Evolutionary conservation across 2,113 vertebrate genomes (phyloP), one percentile per base, ranked within the genome.

Genomic region (Fregata magnificens): DNA sequence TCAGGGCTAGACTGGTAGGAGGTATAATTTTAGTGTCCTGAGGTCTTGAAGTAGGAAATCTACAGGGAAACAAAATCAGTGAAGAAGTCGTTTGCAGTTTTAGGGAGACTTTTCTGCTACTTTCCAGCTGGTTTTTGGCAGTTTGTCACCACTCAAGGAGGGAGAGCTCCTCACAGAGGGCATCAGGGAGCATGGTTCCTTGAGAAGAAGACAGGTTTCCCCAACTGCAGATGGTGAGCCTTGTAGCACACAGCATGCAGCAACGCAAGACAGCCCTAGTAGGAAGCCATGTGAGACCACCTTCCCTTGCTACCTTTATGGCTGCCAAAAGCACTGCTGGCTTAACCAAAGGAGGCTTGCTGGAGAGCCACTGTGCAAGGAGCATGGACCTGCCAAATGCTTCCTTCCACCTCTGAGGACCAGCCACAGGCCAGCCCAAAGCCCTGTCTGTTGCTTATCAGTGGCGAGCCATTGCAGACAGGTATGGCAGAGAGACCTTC

Each of bases 291-390:
- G 13, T 19, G 53, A 56, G 67, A 44, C 6, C 18, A 21, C 9
- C 26, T 49, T 56, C 49, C 24, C 58, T 40, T 3, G 0, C 31
- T 42, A 25, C 4, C 6, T 5, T 22, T 16, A 1, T 4, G 32
- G 29, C 32, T 45, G 38, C 19, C 44, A 59, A 31, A 70, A 58
- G 25, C 32, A 8, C 40, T 20, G 26, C 13, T 28, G 66, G n/a
- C 22, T 69, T 26, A 21, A 17, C 15, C 29, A 29, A 28, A 44
- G 28, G 20, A 18, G 1, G 5, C 20, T 16, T 59, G 40, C 24
- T 3, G 11, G 9, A 28, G 16, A 47, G 20, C 5, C 20, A 10
- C 26, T 52, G 36, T 42, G 31, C 34, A 26, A 56, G 24, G 12
- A 91, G 25, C 13, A 9, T 17, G 21, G 56, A 34, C 18, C 34